Base-by-base conservation (phyloP, 2,113 vertebrate species). In the Rattus rattus region DNA sequence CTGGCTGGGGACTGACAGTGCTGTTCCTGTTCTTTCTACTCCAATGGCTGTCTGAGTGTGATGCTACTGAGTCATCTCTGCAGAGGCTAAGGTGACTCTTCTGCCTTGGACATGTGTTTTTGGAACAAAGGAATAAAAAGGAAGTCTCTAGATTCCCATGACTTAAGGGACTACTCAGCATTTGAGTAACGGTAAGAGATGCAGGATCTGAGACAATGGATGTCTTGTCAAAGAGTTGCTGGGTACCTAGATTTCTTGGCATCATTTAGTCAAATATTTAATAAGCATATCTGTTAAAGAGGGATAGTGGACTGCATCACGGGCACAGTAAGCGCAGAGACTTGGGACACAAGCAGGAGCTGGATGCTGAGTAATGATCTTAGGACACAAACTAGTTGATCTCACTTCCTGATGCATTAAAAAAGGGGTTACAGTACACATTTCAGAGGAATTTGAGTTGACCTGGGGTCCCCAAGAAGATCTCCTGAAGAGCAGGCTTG, bases 61-160 rank as follows among this genome's bases (percentile, higher is more conserved):
- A 59, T 5, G 12, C 30, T 88, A 75, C 69, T 73, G 88, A 93
- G 52, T 87, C 91, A 84, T 92, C 79, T 83, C 92, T 47, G 17
- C 61, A 65, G 43, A 90, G 8, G 70, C 36, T 28, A 26, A 43
- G 8, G 16, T 16, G 83, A 43, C 33, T 52, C 0, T 86, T 91
- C n/a, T 76, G 49, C 49, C 65, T 67, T 95, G 26, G 56, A 30
- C 24, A 91, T 9, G 14, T 56, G 61, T 80, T 86, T 88, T 65
- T 88, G 87, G 79, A 91, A 86, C 28, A 19, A 90, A 76, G 69
- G 67, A 79, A 56, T 87, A 52, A 92, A 81, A 94, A 77, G 84
- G 77, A 94, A 85, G 47, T 7, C 19, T 84, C 12, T 67, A 69
- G 79, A 61, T 93, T 87, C 36, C 63, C 9, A 13, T 77, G 90